These are phyloP conservation scores for Drosophila prosaltans DNA, from an alignment of 1,140 invertebrate genomes.

Conservation along the genomic window DNA sequence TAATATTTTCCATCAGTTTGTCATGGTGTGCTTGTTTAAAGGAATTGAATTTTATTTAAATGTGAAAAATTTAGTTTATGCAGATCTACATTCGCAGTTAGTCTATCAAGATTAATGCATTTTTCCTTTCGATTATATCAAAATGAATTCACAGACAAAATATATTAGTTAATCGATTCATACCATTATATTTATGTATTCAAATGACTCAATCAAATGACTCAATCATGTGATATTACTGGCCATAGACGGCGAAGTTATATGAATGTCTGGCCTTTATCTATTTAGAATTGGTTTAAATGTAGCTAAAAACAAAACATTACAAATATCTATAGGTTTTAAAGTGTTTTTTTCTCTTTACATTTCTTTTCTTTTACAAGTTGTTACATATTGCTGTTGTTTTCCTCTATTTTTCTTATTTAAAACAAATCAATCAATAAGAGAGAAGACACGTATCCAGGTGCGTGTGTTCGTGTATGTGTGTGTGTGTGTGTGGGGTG, in stretches of 20 bases:
- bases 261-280: constrained; percentile 28
- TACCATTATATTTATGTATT: constrained; percentile 1
- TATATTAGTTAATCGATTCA: too few species aligned
- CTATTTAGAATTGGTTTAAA: constrained; percentile 74
- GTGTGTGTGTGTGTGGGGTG: constrained; percentile 20
- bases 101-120: too few species aligned
- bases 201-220: constrained; percentile 12
- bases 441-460: constrained; percentile 22
- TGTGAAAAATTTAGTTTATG: too few species aligned
- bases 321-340: constrained; percentile 52
- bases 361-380: constrained; percentile 28
- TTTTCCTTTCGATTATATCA: too few species aligned
- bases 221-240: background rate
- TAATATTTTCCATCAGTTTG: background rate
- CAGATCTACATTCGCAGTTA: too few species aligned
- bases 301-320: constrained; percentile 69
- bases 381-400: constrained; percentile 45
- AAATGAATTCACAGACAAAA: too few species aligned
- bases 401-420: constrained; percentile 36
- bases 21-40: background rate
- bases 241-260: background rate
- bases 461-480: background rate
- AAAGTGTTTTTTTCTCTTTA: constrained; percentile 27
- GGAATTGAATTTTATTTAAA: too few species aligned
- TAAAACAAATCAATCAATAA: constrained; percentile 53